These are phyloP conservation scores for Cremastobaeus sp. DNA, from an alignment of 2,888 invertebrate genomes.

Conservation along the genomic window DNA sequence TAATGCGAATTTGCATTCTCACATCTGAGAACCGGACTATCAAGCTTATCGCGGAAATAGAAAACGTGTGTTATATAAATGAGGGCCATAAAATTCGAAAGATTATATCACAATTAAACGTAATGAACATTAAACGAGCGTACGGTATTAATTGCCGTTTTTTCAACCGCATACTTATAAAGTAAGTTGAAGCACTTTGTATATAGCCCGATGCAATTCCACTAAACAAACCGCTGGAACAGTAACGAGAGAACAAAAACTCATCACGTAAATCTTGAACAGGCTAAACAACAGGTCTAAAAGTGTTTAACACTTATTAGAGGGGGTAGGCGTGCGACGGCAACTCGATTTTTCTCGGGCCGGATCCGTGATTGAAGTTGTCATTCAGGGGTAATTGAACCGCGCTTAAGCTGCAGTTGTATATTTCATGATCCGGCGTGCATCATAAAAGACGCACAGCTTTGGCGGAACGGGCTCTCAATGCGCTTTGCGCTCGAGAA, in stretches of 20 bases:
- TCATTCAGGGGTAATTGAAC: conserved; percentile 36
- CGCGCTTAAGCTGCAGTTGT: conserved; percentile 18
- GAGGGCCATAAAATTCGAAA: conserved; percentile 27
- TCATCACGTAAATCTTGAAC: too few relatives aligned
- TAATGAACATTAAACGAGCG: conserved; percentile 12
- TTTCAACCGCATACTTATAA: too few relatives aligned
- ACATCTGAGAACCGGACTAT: conserved; percentile 35
- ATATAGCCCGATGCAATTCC: too few relatives aligned
- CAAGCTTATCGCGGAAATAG: conserved; percentile 32
- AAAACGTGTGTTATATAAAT: conserved; percentile 32
- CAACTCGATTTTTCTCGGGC: background rate
- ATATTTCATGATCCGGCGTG: conserved; percentile 27
- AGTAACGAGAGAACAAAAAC: too few relatives aligned
- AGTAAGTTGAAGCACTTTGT: too few relatives aligned
- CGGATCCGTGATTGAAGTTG: conserved; percentile 37
- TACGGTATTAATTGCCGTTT: conserved; percentile 12
- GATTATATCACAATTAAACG: conserved; percentile 41
- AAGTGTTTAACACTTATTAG: background rate
- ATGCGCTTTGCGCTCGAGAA: conserved; percentile 5
- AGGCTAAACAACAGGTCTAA: background rate
- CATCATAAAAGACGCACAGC: conserved; percentile 41
- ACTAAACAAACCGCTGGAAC: too few relatives aligned
- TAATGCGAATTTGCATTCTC: conserved; percentile 38
- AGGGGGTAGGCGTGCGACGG: background rate
- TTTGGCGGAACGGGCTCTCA: conserved; percentile 20